Evolutionary conservation across 2,797 vertebrate species (phyloP).

Genomic region (Thamnophis elegans): DNA sequence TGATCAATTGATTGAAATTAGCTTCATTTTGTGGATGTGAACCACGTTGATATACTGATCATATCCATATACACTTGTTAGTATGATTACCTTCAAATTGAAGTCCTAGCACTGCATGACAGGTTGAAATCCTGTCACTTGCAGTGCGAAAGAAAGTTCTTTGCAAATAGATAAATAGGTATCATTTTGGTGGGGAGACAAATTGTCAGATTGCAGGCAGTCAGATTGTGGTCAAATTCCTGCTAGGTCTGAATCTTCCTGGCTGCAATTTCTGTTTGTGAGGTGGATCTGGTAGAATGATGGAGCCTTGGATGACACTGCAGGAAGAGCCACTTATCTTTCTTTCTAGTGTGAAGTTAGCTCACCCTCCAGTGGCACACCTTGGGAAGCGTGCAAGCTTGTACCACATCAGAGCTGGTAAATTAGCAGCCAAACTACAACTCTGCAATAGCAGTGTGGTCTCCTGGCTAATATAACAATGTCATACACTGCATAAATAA

Average conservation of each 20-base stretch:
- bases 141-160: neutral
- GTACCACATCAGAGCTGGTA: neutral
- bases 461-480: neutral
- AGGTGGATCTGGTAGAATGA: neutral
- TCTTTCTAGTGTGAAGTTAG: neutral
- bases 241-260: neutral
- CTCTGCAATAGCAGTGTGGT: neutral
- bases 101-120: neutral
- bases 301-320: neutral
- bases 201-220: neutral
- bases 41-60: neutral
- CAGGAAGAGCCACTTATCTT: neutral
- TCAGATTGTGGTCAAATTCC: neutral
- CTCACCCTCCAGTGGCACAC: neutral
- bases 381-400: neutral
- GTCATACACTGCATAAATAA: neutral
- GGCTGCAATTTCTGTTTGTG: neutral
- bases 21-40: neutral
- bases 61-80: neutral
- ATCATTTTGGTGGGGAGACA: neutral
- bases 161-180: neutral
- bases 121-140: neutral
- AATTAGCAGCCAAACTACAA: neutral
- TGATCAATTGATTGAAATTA: neutral
- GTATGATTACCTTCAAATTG: neutral